Evolutionary conservation across 1,140 invertebrate species (phyloP).

Genomic region (Trigoniulus corallinus): DNA sequence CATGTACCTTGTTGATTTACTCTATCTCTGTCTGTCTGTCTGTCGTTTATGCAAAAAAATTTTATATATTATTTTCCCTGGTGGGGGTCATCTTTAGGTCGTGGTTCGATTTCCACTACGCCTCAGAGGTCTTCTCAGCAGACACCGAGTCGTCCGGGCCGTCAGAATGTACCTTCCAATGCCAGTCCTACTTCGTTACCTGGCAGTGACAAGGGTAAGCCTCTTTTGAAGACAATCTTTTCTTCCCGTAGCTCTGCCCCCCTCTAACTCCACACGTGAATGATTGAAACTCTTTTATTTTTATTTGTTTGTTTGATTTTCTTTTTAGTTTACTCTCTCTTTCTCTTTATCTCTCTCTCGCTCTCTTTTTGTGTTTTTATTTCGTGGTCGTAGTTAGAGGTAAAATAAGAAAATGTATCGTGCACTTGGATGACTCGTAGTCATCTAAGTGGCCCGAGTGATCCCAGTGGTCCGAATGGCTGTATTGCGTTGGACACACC

Average conservation of each 20-base stretch:
- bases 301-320: not conserved
- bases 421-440: no score
- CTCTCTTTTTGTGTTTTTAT: no score
- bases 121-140: conserved; percentile 14
- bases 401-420: no score
- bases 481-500: no score
- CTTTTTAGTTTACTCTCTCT: not conserved
- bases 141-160: conserved; percentile 12
- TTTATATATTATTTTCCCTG: not conserved
- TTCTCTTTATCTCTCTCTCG: no score
- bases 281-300: no score
- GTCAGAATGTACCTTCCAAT: not conserved
- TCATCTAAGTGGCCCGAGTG: no score
- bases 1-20: no score
- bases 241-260: conserved; percentile 3
- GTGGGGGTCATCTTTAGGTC: not conserved
- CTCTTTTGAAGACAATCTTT: conserved; percentile 2
- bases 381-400: no score
- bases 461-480: no score
- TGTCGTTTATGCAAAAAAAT: no score
- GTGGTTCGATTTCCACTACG: conserved; percentile 4
- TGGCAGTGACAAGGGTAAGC: conserved; percentile 14
- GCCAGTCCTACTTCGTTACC: conserved; percentile 9
- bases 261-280: not conserved
- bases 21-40: no score